Base-by-base conservation (phyloP, 1,140 invertebrate genomes). In the Conopomorpha cramerella region DNA sequence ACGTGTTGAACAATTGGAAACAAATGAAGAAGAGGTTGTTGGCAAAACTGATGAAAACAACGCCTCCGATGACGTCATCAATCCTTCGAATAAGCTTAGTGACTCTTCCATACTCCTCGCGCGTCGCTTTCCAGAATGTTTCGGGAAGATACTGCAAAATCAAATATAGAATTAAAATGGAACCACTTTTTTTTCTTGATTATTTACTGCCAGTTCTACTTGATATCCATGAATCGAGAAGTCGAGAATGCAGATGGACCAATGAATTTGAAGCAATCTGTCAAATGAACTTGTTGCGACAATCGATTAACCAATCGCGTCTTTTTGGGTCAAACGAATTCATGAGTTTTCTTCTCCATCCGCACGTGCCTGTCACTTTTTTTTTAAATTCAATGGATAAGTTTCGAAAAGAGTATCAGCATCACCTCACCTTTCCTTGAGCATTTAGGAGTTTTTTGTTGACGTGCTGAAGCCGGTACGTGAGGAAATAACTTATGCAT, bases 11-110 rank as follows among this genome's bases (percentile, higher is more conserved):
- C 12, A 89, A 66, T 50, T 89, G 86, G 1, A 86, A 61, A 32
- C 87, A 87, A 18, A 89, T 85, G 31, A 88, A 89, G 46, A 88
- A 89, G 0, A 89, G 58, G 59, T 89, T 89, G 41, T 84, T 85
- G 2, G 79, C 79, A 37, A 87, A 88, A 0, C 86, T 87, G 3
- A 87, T 51, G 1, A 89, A 59, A 2, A 86, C 79, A 2, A 88
- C 76, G 17, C 77, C 68, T 3, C 81, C 80, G 14, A 85, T 71
- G 11, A 77, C 63, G 4, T 71, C 63, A 38, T 86, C 82, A 8
- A 84, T 57, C 1, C 54, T 56, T 36, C 78, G 65, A 0, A 83
- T 81, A 4, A 86, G 48, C 12, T 51, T 68, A 0, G 81, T 77
- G 8, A 82, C 53, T 26, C 68, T 71, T 51, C 82, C 83, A 45